Percentiles rank a stretch among this genome's conserved stretches.
Evolutionary conservation across 2,113 vertebrate genomes (phyloP).

Genomic region (Silurus glanis): DNA sequence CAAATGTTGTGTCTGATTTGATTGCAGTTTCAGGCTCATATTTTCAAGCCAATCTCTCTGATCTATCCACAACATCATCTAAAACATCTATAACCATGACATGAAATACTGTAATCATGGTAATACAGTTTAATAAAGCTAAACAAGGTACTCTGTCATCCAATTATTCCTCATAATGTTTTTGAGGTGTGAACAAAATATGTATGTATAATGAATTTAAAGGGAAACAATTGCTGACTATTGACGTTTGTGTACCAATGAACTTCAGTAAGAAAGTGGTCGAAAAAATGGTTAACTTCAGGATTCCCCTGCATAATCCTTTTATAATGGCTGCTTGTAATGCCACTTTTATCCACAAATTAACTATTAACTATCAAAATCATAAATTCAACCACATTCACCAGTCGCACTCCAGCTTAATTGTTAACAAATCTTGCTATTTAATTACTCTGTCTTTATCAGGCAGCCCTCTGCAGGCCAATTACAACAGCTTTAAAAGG

Average conservation of each 20-base stretch:
- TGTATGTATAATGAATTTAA: not conserved
- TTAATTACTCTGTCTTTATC: not conserved
- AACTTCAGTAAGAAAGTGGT: not conserved
- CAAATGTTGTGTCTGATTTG: not conserved
- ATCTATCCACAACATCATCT: not conserved
- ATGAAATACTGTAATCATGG: not conserved
- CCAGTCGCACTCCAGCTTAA: not conserved
- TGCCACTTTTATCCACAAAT: not conserved
- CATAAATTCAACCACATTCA: not conserved
- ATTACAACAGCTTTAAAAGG: not conserved
- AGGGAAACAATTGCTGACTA: not conserved
- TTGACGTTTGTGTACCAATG: not conserved
- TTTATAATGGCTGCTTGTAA: not conserved
- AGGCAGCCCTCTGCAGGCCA: not conserved
- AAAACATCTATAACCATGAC: not conserved
- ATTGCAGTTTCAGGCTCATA: not conserved
- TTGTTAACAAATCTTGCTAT: not conserved
- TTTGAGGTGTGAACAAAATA: not conserved
- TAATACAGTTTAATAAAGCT: not conserved
- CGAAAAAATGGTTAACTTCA: not conserved
- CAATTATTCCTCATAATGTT: not conserved
- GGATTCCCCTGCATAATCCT: not conserved
- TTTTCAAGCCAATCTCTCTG: not conserved
- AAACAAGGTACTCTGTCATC: not conserved
- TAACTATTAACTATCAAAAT: not conserved